Percentiles rank a stretch among this genome's conserved stretches.
Conservation (phyloP, 2,113 vertebrate genomes). For the Antechinus stuartii region DNA sequence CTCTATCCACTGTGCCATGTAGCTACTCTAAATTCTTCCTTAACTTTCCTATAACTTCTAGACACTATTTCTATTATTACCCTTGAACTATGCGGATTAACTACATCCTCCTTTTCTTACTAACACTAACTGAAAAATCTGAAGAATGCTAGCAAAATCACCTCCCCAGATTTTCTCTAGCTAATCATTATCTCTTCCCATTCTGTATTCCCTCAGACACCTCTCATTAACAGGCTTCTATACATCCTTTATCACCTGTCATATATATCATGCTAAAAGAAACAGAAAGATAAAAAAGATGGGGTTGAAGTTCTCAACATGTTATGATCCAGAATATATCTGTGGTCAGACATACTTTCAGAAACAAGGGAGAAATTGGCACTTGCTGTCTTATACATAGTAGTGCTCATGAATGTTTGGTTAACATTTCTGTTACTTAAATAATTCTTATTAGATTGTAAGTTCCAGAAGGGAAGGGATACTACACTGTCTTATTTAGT, state of each 20-base stretch:
- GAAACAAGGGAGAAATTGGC: not conserved
- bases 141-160: not conserved
- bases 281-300: no score
- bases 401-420: not conserved
- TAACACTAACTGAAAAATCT: not conserved
- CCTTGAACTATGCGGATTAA: no score
- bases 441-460: not conserved
- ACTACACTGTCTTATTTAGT: not conserved
- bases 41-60: not conserved
- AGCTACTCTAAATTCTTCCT: not conserved
- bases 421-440: not conserved
- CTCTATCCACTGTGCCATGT: no score
- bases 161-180: not conserved
- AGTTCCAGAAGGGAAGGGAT: not conserved
- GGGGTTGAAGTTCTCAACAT: not conserved
- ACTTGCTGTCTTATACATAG: not conserved
- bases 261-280: not conserved
- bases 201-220: not conserved
- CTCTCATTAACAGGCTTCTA: not conserved
- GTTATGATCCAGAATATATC: not conserved
- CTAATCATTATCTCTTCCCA: not conserved
- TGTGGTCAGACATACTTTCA: not conserved
- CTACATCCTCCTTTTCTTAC: not conserved
- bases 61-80: not conserved
- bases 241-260: not conserved